Evolutionary conservation across 2,797 vertebrate species (phyloP).

Genomic region (Peromyscus aztecus): DNA sequence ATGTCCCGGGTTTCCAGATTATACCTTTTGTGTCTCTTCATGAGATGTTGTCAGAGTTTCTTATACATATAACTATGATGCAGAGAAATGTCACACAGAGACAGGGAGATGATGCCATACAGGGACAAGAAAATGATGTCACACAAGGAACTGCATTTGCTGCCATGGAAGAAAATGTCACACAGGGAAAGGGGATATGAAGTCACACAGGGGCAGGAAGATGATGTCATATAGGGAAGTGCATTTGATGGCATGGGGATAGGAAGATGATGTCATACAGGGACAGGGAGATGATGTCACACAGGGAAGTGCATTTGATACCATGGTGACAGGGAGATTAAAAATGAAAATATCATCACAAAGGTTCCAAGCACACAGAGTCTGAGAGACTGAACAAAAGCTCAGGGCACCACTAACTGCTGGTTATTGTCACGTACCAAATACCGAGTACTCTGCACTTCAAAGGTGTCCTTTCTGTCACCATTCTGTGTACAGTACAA

Average conservation of each 20-base stretch:
- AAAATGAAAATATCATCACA: not conserved
- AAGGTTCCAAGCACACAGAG: not conserved
- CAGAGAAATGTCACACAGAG: rapidly evolving
- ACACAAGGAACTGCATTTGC: not conserved
- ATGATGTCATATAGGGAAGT: not conserved
- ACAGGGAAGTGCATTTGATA: not conserved
- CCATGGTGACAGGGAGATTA: not conserved
- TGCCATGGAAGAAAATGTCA: not conserved
- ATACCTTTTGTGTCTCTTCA: not conserved
- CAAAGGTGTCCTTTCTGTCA: too few species aligned
- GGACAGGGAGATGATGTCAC: not conserved
- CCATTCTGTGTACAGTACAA: too few species aligned
- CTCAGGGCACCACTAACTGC: too few species aligned
- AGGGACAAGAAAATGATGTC: not conserved
- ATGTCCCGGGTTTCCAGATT: not conserved
- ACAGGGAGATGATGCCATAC: too few species aligned
- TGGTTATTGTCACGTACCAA: not conserved
- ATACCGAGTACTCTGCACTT: too few species aligned
- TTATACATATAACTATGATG: not conserved
- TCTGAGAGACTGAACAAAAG: not conserved
- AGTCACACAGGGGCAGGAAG: not conserved
- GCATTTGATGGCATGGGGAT: not conserved
- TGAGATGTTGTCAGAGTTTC: not conserved
- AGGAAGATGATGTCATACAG: not conserved
- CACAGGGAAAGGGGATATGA: not conserved